phyloP scores from a whole-genome alignment of 1,140 invertebrate genomes.

The Carposina sasakii region DNA sequence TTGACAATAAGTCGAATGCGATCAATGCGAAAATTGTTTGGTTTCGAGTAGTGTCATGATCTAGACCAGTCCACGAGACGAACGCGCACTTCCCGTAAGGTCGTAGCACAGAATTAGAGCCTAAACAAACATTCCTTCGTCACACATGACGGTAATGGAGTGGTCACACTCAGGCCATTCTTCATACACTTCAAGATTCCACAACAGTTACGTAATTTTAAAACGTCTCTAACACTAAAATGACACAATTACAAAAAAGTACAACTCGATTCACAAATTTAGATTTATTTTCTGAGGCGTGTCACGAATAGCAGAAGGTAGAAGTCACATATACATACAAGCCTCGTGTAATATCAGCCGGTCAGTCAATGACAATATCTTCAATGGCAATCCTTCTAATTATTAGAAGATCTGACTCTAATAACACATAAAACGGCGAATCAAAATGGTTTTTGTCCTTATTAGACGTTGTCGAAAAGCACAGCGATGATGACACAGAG shows the following conservation, averaged over 20 bases:
- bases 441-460: conserved; percentile 50
- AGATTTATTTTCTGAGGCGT: conserved; percentile 70
- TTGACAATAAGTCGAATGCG: conserved; percentile 60
- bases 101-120: conserved; percentile 66
- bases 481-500: conserved; percentile 65
- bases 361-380: conserved; percentile 71
- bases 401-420: conserved; percentile 45
- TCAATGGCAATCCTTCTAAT: conserved; percentile 51
- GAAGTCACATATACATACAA: conserved; percentile 72
- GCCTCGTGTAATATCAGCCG: conserved; percentile 73
- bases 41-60: conserved; percentile 66
- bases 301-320: conserved; percentile 69
- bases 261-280: conserved; percentile 66
- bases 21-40: conserved; percentile 65
- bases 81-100: conserved; percentile 63
- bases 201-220: conserved; percentile 71
- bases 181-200: conserved; percentile 67
- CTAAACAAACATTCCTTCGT: conserved; percentile 72
- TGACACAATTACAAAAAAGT: conserved; percentile 65
- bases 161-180: conserved; percentile 70
- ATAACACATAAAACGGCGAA: conserved; percentile 54
- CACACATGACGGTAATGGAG: conserved; percentile 71
- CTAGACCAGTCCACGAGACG: conserved; percentile 57
- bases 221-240: conserved; percentile 65
- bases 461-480: conserved; percentile 53